Conservation (phyloP, 2,888 invertebrate genomes). For the Perizoma flavofasciatum region DNA sequence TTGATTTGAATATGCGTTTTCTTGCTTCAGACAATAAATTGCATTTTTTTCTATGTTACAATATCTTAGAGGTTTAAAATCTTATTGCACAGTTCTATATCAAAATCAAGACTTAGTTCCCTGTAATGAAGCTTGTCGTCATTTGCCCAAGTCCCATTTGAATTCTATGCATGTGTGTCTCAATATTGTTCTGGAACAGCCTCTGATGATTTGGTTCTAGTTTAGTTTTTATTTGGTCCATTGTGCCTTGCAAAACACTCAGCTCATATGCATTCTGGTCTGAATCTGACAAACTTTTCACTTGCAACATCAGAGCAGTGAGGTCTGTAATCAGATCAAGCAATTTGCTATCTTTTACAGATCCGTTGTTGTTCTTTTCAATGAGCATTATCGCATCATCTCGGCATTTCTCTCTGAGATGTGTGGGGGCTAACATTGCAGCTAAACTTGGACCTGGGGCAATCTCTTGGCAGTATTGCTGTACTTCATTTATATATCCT, state of each 20-base stretch:
- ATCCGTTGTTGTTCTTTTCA: slow-evolving; percentile 86
- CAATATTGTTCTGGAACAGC: slow-evolving; percentile 93
- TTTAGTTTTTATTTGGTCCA: slow-evolving; percentile 93
- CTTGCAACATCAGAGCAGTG: slow-evolving; percentile 94
- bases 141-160: slow-evolving; percentile 87
- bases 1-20: no score
- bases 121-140: slow-evolving; percentile 59
- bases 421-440: slow-evolving; percentile 94
- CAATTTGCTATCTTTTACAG: slow-evolving; percentile 85
- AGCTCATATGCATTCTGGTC: slow-evolving; percentile 96
- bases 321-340: slow-evolving; percentile 93
- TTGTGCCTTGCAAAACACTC: slow-evolving; percentile 94
- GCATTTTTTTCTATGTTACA: no score
- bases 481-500: slow-evolving; percentile 93
- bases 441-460: slow-evolving; percentile 94
- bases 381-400: slow-evolving; percentile 93
- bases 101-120: slow-evolving; percentile 24
- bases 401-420: slow-evolving; percentile 93
- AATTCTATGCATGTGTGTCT: slow-evolving; percentile 95
- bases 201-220: slow-evolving; percentile 89
- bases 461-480: slow-evolving; percentile 92
- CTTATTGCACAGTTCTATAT: no score
- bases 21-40: no score
- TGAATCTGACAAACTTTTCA: slow-evolving; percentile 90
- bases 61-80: no score